phyloP scores from a whole-genome alignment of 2,888 invertebrate genomes.

The Osmoderma eremita region DNA sequence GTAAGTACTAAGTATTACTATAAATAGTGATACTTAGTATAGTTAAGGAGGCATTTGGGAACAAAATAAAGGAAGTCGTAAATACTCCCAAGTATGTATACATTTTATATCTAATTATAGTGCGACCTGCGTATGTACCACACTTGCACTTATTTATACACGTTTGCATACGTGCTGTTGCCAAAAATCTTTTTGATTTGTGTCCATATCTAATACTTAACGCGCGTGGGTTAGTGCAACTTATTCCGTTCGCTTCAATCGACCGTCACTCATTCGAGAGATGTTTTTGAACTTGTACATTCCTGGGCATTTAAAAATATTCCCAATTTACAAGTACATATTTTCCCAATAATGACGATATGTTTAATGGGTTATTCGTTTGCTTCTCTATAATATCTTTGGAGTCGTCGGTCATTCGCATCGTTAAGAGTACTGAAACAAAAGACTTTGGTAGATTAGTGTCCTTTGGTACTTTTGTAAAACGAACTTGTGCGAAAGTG shows the following conservation, averaged over 20 bases:
- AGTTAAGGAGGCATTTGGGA: too few species aligned
- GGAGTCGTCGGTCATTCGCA: too few species aligned
- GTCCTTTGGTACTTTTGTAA: too few species aligned
- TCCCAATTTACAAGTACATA: too few species aligned
- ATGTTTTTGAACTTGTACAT: too few species aligned
- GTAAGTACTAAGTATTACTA: too few species aligned
- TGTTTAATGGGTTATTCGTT: too few species aligned
- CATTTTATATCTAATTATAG: constrained; percentile 1
- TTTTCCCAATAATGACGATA: too few species aligned
- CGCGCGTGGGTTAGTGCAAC: not conserved
- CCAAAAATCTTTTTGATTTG: constrained; percentile 28
- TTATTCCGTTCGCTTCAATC: too few species aligned
- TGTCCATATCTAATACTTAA: constrained; percentile 25
- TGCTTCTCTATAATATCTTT: too few species aligned
- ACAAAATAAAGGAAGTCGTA: constrained; percentile 37
- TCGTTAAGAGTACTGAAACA: not conserved
- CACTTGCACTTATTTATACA: not conserved
- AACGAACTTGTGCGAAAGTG: constrained; percentile 6
- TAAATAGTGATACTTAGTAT: too few species aligned
- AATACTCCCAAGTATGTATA: constrained; percentile 7
- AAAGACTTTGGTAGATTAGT: not conserved
- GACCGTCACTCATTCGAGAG: too few species aligned
- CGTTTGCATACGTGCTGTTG: constrained; percentile 2
- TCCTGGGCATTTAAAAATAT: not conserved
- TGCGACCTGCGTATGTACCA: not conserved